Base-by-base conservation (phyloP, 2,888 invertebrate genomes). In the Heliothis peltigera region DNA sequence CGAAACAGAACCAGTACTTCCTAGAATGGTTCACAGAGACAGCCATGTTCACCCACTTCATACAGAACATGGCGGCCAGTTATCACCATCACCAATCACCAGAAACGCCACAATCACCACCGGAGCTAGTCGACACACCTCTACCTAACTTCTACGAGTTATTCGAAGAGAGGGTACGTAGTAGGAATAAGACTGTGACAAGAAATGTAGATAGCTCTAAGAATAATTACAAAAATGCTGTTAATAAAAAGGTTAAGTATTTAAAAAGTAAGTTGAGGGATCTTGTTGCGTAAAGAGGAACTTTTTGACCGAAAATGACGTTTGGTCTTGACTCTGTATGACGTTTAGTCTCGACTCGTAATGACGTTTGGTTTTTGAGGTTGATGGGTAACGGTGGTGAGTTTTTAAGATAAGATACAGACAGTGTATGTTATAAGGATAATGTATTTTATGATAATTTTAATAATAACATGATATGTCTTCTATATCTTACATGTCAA, bases 11-110 rank as follows among this genome's bases (percentile, higher is more conserved):
- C 42, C 96, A 96, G 74, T 96, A 96, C 80, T 98, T 98, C 89
- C 92, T 98, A 0, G 97, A 98, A 77, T 98, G 98, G 98, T 98
- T 98, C 90, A 96, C 97, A 0, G 98, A 98, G 86, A 98, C 98
- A 0, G 97, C 98, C 1, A 98, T 98, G 97, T 98, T 98, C 89
- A 96, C 96, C 70, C 96, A 97, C 54, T 98, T 97, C 88, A 95
- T 97, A 57, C 96, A 96, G 76, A 95, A 95, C 84, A 93, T 94
- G 93, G 88, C 91, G 0, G 76, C 22, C 22, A 74, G 65, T 44
- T 75, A 57, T 48, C 68, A 66, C 17, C 75, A 74, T 19, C 76
- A 63, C 1, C 0, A 43, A n/a, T 42, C 75, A 1, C 65, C 73
- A 0, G 75, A 72, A 6, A 0, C 75, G 2, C 22, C 51, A 4